Evolutionary conservation across 2,888 invertebrate species (phyloP).

Genomic region (Horisme vitalbata): DNA sequence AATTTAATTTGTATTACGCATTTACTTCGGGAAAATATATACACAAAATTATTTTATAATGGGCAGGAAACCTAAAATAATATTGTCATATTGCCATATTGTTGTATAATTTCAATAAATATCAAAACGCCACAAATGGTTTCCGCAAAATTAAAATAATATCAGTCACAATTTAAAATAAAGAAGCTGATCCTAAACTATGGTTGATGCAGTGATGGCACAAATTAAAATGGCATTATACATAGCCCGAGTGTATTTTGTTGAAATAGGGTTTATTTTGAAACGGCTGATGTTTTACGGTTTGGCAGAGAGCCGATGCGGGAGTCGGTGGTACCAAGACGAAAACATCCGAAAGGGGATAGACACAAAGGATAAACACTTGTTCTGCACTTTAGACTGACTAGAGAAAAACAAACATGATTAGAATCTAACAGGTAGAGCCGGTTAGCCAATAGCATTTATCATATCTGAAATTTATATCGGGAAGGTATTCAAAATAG

Average conservation of each 20-base stretch:
- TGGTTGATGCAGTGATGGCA: slow-evolving; percentile 13
- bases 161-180: slow-evolving; percentile 23
- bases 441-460: too few relatives aligned
- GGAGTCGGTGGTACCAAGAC: slow-evolving; percentile 5
- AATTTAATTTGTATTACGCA: too few relatives aligned
- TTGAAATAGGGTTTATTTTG: slow-evolving; percentile 19
- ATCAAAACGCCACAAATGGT: not conserved
- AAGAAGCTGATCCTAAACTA: slow-evolving; percentile 32
- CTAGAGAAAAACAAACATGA: not conserved
- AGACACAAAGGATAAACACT: not conserved
- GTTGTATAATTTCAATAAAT: slow-evolving; percentile 16
- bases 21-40: too few relatives aligned
- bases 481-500: too few relatives aligned
- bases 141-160: slow-evolving; percentile 27
- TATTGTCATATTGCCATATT: slow-evolving; percentile 8
- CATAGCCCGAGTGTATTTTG: slow-evolving; percentile 2
- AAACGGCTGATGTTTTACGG: slow-evolving; percentile 9
- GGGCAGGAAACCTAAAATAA: slow-evolving; percentile 5
- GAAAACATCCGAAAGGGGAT: slow-evolving; percentile 15
- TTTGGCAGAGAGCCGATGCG: slow-evolving; percentile 25
- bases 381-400: not conserved
- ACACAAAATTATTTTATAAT: not conserved
- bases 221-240: slow-evolving; percentile 19
- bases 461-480: too few relatives aligned
- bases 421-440: not conserved